A percentile compares a stretch with the other conserved stretches of the same genome.
Evolutionary conservation across 2,888 invertebrate species (phyloP).

Genomic region (Stegana nigrithorax): DNA sequence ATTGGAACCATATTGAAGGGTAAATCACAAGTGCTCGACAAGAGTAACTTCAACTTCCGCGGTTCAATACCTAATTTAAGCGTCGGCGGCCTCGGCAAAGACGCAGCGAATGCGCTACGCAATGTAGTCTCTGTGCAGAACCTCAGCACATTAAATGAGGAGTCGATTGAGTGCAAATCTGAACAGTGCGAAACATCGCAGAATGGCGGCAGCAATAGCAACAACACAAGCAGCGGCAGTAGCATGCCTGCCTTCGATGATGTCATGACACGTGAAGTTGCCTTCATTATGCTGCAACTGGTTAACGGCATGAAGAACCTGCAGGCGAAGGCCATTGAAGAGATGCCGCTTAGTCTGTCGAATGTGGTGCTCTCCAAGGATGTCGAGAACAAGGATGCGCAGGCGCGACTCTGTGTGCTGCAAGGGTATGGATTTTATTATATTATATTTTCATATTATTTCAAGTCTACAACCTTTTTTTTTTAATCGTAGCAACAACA

Average conservation of each 20-base stretch:
- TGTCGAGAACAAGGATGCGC: slow-evolving; percentile 72
- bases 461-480: neutral
- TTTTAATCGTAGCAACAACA: slow-evolving; percentile 72
- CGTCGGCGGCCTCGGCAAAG: slow-evolving; percentile 34
- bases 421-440: slow-evolving; percentile 83
- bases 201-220: slow-evolving; percentile 10
- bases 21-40: slow-evolving; percentile 69
- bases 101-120: slow-evolving; percentile 55
- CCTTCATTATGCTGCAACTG: slow-evolving; percentile 83
- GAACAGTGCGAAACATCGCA: too few relatives aligned
- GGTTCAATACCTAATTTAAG: slow-evolving; percentile 68
- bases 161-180: slow-evolving; percentile 32
- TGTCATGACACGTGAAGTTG: slow-evolving; percentile 74
- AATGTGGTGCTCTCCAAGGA: slow-evolving; percentile 81
- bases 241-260: slow-evolving; percentile 69
- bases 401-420: slow-evolving; percentile 78
- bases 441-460: neutral
- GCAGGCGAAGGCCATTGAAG: slow-evolving; percentile 86
- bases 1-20: slow-evolving; percentile 75
- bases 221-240: slow-evolving; percentile 29
- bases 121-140: slow-evolving; percentile 71
- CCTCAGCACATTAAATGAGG: slow-evolving; percentile 65
- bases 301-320: slow-evolving; percentile 85
- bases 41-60: slow-evolving; percentile 66
- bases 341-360: slow-evolving; percentile 77